Conservation (phyloP, 2,113 vertebrate species). For the Lonchura striata region DNA sequence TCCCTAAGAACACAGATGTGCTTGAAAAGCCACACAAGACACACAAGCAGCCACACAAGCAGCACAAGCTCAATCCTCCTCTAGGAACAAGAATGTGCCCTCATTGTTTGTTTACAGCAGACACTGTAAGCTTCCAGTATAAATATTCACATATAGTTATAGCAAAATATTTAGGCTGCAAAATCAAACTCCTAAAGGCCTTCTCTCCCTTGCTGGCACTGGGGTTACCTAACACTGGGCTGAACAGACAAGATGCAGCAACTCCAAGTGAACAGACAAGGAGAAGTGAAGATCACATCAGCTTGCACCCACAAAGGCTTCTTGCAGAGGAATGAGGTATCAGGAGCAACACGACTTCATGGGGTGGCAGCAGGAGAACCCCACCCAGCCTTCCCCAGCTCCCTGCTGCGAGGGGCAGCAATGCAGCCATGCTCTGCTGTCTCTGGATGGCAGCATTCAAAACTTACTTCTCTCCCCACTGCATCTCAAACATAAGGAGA, state of each 20-base stretch:
- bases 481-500: not conserved
- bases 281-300: not conserved
- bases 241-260: not conserved
- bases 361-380: not conserved
- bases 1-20: not conserved
- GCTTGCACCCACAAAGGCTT: not conserved
- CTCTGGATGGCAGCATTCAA: not conserved
- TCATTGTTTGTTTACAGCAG: not conserved
- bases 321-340: not conserved
- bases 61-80: not conserved
- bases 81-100: not conserved
- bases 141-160: not conserved
- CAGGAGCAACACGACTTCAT: not conserved
- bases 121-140: not conserved
- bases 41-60: not conserved
- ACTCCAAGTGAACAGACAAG: not conserved
- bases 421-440: not conserved
- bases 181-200: not conserved
- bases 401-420: not conserved
- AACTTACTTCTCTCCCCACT: not conserved
- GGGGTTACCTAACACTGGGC: not conserved
- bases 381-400: no score
- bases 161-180: not conserved
- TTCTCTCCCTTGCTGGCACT: not conserved
- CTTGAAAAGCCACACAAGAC: not conserved